Conservation (phyloP, 92 coral and sea anemone species). For the Hydrozoanthus gracilis region DNA sequence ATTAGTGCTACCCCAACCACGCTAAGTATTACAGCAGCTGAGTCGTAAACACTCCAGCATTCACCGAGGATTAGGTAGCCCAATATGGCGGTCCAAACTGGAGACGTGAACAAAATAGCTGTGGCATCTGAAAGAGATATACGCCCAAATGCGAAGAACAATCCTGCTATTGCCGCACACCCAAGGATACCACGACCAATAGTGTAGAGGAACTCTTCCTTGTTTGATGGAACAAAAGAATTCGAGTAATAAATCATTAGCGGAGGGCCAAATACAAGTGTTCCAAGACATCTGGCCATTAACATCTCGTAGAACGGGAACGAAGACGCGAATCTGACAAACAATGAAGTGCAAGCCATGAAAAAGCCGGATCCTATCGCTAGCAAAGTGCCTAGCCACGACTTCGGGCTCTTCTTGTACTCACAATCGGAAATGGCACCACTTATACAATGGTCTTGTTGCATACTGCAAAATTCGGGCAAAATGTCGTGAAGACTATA, state of each 20-base stretch:
- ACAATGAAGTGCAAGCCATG: slow-evolving; percentile 28
- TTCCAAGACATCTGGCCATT: slow-evolving; percentile 43
- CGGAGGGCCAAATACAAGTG: slow-evolving; percentile 50
- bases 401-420: no score
- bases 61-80: slow-evolving; percentile 74
- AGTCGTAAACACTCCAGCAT: slow-evolving; percentile 56
- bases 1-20: slow-evolving; percentile 67
- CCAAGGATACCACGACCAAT: slow-evolving; percentile 58
- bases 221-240: slow-evolving; percentile 37
- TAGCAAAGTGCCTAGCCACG: slow-evolving; percentile 14
- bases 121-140: slow-evolving; percentile 85
- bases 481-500: no score
- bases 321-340: slow-evolving; percentile 50
- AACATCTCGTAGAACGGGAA: slow-evolving; percentile 62
- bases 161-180: slow-evolving; percentile 43
- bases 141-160: slow-evolving; percentile 65
- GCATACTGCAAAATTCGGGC: no score
- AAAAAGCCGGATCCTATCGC: slow-evolving; percentile 22
- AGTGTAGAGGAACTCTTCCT: slow-evolving; percentile 18
- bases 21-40: slow-evolving; percentile 54
- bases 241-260: slow-evolving; percentile 49
- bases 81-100: slow-evolving; percentile 74
- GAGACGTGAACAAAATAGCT: slow-evolving; percentile 69
- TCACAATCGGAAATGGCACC: no score
- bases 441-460: no score